Conservation (phyloP, 2,888 invertebrate genomes). For the Xestia ashworthii region DNA sequence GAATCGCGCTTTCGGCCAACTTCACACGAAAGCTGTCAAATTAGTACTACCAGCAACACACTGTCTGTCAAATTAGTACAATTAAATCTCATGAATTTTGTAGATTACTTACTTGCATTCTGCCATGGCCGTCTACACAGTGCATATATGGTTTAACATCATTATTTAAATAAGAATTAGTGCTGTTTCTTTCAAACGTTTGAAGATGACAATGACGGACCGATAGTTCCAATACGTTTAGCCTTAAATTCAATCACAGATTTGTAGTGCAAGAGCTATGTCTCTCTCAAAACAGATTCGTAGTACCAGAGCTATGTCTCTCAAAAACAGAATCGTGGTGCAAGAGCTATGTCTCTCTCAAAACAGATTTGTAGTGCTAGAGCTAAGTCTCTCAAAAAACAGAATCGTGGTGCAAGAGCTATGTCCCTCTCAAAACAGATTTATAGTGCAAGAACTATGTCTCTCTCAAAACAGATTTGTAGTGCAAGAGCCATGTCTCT, state of each 20-base stretch:
- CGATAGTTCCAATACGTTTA: neutral
- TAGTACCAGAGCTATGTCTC: too few relatives aligned
- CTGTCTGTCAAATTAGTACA: too few relatives aligned
- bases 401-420: too few relatives aligned
- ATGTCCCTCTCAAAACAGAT: neutral
- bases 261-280: neutral
- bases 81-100: neutral
- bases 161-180: neutral
- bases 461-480: neutral
- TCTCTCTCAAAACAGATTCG: too few relatives aligned
- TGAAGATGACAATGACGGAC: neutral
- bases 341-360: too few relatives aligned
- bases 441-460: neutral
- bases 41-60: too few relatives aligned
- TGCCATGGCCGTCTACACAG: neutral
- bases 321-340: too few relatives aligned
- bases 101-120: neutral
- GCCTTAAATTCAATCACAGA: neutral
- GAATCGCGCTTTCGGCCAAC: too few relatives aligned
- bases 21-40: too few relatives aligned
- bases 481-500: neutral
- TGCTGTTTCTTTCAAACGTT: neutral
- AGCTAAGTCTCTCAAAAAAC: too few relatives aligned
- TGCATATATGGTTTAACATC: neutral
- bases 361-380: too few relatives aligned